These are phyloP conservation scores for Spodoptera litura DNA, from an alignment of 1,140 invertebrate species.

Conservation along the genomic window DNA sequence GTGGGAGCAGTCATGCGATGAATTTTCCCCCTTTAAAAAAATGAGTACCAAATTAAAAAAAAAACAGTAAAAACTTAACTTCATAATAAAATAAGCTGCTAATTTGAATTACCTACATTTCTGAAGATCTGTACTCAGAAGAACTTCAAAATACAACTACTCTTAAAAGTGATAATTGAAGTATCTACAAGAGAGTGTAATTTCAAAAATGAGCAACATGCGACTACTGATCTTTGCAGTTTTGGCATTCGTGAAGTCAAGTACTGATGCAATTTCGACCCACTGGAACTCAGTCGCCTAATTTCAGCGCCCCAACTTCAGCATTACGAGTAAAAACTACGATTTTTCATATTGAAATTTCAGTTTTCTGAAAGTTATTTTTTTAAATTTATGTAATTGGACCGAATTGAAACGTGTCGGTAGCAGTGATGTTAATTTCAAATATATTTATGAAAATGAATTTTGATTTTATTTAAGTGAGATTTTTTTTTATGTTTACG, in stretches of 20 bases:
- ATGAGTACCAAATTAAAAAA: too few species aligned
- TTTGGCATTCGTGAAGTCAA: constrained; percentile 8
- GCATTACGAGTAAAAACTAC: not conserved
- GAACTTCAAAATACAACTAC: not conserved
- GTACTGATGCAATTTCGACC: not conserved
- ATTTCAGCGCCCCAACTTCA: constrained; percentile 14
- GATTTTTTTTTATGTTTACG: too few species aligned
- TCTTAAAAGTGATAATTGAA: constrained; percentile 4
- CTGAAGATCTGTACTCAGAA: too few species aligned
- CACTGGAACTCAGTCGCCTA: constrained; percentile 1
- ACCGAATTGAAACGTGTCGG: not conserved
- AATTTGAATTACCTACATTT: too few species aligned
- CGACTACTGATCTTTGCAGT: not conserved
- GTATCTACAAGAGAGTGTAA: constrained; percentile 8
- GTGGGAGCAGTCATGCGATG: too few species aligned
- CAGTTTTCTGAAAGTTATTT: not conserved
- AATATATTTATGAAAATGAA: not conserved
- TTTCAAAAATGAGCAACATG: not conserved
- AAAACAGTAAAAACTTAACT: too few species aligned
- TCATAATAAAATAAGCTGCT: too few species aligned
- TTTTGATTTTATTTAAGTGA: constrained; percentile 2
- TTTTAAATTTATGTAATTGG: constrained; percentile 6
- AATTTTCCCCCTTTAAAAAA: too few species aligned
- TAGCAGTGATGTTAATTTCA: not conserved
- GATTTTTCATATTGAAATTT: constrained; percentile 9